A percentile compares a stretch with the other conserved stretches of the same genome.
Evolutionary conservation across 2,888 invertebrate species (phyloP).

Genomic region (Hirtodrosophila duncani): DNA sequence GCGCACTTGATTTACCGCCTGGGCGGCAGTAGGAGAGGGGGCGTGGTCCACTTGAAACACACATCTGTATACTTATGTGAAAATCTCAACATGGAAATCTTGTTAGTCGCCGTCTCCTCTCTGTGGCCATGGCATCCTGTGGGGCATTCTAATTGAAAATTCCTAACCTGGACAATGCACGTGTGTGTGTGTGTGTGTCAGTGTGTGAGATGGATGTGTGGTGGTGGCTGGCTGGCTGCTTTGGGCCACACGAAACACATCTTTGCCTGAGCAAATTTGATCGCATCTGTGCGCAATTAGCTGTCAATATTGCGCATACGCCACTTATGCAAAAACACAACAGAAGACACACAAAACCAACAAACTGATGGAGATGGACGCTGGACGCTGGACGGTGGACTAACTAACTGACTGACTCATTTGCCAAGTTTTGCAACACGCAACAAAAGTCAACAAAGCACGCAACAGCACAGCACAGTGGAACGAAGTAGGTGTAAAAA

Average conservation of each 20-base stretch:
- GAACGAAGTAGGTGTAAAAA: too few species aligned
- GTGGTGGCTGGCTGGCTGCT: conserved; percentile 4
- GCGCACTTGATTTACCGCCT: conserved; percentile 57
- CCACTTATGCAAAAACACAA: conserved; percentile 41
- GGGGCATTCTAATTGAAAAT: conserved; percentile 64
- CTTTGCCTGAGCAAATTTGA: conserved; percentile 62
- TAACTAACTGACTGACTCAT: conserved; percentile 60
- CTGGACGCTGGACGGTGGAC: conserved; percentile 43
- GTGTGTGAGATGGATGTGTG: neutral
- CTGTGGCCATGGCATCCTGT: conserved; percentile 45
- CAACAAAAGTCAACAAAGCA: conserved; percentile 61
- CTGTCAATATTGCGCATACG: conserved; percentile 66
- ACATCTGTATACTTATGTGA: neutral
- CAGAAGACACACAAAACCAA: conserved; percentile 6
- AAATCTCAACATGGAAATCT: conserved; percentile 58
- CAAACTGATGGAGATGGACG: conserved; percentile 8
- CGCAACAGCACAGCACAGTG: conserved; percentile 51
- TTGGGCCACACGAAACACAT: neutral
- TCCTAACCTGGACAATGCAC: conserved; percentile 28
- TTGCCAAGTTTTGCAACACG: conserved; percentile 67
- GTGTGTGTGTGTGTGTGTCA: conserved; percentile 15
- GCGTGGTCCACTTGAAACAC: neutral
- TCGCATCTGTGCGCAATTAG: conserved; percentile 67
- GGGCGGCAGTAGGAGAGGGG: conserved; percentile 8
- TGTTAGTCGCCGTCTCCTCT: too few species aligned